Percentiles rank a stretch among this genome's conserved stretches.
Conservation (phyloP, 2,888 invertebrate species). For the Pollenia angustigena region DNA sequence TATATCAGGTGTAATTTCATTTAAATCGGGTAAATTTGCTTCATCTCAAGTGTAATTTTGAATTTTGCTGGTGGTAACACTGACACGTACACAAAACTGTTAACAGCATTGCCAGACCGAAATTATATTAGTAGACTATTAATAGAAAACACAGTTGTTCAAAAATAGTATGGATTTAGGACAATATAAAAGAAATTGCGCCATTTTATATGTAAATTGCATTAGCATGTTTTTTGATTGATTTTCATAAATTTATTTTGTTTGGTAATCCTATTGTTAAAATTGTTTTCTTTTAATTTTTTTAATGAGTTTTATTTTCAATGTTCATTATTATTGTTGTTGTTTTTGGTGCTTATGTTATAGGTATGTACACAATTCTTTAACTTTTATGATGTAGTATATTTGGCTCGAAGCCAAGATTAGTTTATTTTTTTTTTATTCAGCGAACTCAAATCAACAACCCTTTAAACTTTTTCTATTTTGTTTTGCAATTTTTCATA, state of each 20-base stretch:
- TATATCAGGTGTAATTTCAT: too few species aligned
- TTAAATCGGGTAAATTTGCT: too few species aligned
- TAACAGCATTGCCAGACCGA: conserved; percentile 52
- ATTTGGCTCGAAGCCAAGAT: conserved; percentile 57
- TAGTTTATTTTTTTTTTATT: conserved; percentile 18
- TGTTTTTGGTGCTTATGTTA: not conserved
- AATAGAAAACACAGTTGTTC: not conserved
- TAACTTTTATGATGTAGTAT: too few species aligned
- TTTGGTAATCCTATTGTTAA: not conserved
- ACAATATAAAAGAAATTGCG: not conserved
- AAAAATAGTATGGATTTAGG: not conserved
- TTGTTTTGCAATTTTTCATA: conserved; percentile 60
- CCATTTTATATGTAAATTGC: not conserved
- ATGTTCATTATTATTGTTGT: conserved; percentile 5
- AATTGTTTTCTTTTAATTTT: not conserved
- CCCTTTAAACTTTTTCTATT: conserved; percentile 22
- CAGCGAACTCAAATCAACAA: conserved; percentile 1
- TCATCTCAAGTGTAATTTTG: too few species aligned
- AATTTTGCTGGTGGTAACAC: too few species aligned
- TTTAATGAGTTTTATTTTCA: not conserved
- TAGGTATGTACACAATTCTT: too few species aligned
- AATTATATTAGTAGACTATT: not conserved
- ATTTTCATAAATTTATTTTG: not conserved
- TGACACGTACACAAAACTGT: too few species aligned
- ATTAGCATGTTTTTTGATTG: not conserved